A percentile compares a stretch with the other conserved stretches of the same genome.
phyloP scores from a whole-genome alignment of 2,797 vertebrate genomes.

The Onychomys torridus region DNA sequence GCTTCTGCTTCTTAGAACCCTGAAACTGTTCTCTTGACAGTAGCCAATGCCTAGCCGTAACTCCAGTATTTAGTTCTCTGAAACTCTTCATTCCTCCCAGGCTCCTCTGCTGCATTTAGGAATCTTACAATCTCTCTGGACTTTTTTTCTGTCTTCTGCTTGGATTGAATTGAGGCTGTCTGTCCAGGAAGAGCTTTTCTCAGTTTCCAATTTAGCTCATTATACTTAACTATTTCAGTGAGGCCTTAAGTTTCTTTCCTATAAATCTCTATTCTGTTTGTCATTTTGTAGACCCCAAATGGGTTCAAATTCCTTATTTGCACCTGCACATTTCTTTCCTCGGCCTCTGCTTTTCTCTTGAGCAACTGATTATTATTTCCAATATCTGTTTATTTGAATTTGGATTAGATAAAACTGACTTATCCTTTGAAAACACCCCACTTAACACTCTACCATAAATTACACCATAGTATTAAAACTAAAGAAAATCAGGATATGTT shows the following conservation, averaged over 20 bases:
- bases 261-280: background rate
- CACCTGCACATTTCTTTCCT: constrained; percentile 10
- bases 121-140: constrained; percentile 46
- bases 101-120: constrained; percentile 25
- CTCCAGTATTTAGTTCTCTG: constrained; percentile 47
- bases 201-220: background rate
- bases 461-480: background rate
- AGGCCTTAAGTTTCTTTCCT: background rate
- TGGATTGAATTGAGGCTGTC: background rate
- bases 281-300: background rate
- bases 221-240: background rate
- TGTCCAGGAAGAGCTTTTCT: constrained; percentile 6
- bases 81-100: constrained; percentile 28
- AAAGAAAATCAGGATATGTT: background rate
- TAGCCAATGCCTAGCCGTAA: constrained; percentile 42
- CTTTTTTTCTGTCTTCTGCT: background rate
- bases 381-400: background rate
- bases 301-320: background rate
- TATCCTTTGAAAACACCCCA: background rate
- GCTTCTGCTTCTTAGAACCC: background rate
- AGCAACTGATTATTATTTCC: background rate
- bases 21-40: constrained; percentile 55
- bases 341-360: background rate
- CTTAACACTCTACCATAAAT: background rate
- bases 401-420: background rate